Base-by-base conservation (phyloP, 2,888 invertebrate species). In the Acleris emargana region DNA sequence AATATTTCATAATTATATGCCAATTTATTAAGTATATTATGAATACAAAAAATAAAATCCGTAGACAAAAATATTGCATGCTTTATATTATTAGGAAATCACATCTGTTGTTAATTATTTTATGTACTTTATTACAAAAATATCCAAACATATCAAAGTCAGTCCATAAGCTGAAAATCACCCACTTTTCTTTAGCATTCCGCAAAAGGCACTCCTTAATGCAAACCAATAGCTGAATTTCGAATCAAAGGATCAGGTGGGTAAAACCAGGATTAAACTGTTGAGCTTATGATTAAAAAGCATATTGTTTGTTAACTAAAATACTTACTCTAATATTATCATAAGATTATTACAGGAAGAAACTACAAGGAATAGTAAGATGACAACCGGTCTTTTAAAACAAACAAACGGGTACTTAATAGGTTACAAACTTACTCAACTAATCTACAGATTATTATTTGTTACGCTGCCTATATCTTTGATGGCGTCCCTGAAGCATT, bases 171-270 rank as follows among this genome's bases (percentile, higher is more conserved):
- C 81, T 76, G 80, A 75, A 77, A 79, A 81, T 79, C 82, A 83
- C 83, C 76, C 79, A 77, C 73, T 76, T 76, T 38, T 72, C 68
- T 72, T 71, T 74, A 79, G 80, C 78, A 76, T 78, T 79, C 80
- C 77, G 80, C 83, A 79, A 84, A 89, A 90, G 90, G 89, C 89
- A 89, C 90, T 89, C 84, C 84, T 79, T 75, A 71, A 83, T 80
- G 83, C 82, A 82, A 87, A 81, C 69, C n/a, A 83, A 78, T 68
- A 59, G 70, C 67, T 59, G 55, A 64, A 61, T 52, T 53, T 58
- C 22, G 49, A 60, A 60, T 42, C 47, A 25, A 22, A 32, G 59
- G 64, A 42, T 57, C 61, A 53, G 57, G 61, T 51, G 57, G 66
- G 57, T 51, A 52, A 67, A 75, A 76, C 75, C 70, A 72, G 75